Percentiles rank a stretch among this genome's conserved stretches.
phyloP scores from a whole-genome alignment of 2,888 invertebrate species.

The Drosophila flavopinicola region DNA sequence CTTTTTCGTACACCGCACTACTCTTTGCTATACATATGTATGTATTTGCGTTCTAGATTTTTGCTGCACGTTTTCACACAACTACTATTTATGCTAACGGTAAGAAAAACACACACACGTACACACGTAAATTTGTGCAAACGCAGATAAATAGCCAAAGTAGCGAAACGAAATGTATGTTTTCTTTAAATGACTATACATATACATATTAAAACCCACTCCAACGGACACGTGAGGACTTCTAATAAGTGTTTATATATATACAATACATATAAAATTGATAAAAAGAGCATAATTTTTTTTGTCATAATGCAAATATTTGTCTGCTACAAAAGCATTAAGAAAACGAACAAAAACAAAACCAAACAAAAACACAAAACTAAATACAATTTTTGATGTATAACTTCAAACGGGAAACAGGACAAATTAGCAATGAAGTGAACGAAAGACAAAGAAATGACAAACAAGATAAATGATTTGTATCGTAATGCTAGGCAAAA shows the following conservation, averaged over 20 bases:
- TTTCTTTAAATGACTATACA: conserved; percentile 32
- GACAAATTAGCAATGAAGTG: conserved; percentile 30
- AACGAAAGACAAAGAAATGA: too few species aligned
- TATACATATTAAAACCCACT: conserved; percentile 34
- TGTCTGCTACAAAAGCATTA: conserved; percentile 49
- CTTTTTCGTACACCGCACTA: conserved; percentile 60
- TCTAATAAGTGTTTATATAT: conserved; percentile 74
- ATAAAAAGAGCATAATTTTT: conserved; percentile 65
- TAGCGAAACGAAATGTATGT: conserved; percentile 18
- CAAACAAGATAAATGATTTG: too few species aligned
- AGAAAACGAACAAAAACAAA: conserved; percentile 18
- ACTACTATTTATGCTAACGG: conserved; percentile 69
- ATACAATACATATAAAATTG: conserved; percentile 50
- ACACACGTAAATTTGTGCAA: conserved; percentile 9
- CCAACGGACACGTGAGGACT: conserved; percentile 45
- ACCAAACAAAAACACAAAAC: background rate
- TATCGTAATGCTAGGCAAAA: too few species aligned
- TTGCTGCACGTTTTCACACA: conserved; percentile 72
- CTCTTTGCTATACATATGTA: conserved; percentile 39
- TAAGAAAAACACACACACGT: conserved; percentile 26
- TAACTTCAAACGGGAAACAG: conserved; percentile 51
- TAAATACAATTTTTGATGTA: conserved; percentile 68
- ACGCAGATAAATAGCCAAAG: conserved; percentile 13
- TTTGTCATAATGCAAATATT: conserved; percentile 71
- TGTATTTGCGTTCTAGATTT: conserved; percentile 54